Evolutionary conservation across 2,113 vertebrate species (phyloP).

Genomic region (Hemiscyllium ocellatum): DNA sequence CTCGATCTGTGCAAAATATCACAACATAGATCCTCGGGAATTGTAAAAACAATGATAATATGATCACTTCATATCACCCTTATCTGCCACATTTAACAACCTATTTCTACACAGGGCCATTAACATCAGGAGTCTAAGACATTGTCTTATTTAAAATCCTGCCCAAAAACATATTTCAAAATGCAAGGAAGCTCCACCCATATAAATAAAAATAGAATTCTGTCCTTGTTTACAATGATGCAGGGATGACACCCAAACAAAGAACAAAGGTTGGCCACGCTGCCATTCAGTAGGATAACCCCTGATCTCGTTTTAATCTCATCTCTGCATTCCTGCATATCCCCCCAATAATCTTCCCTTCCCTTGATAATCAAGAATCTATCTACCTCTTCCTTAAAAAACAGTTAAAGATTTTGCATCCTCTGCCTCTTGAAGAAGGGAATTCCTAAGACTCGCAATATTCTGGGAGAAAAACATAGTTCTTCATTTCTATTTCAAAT

Average conservation of each 20-base stretch:
- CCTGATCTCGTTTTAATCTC: too few relatives aligned
- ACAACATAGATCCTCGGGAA: conserved; percentile 39
- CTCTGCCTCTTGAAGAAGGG: too few relatives aligned
- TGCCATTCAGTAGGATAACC: too few relatives aligned
- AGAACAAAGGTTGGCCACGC: not conserved
- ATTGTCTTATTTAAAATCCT: not conserved
- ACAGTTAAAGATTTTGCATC: too few relatives aligned
- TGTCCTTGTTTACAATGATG: not conserved
- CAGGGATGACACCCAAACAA: too few relatives aligned
- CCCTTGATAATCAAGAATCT: too few relatives aligned
- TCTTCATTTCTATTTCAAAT: too few relatives aligned
- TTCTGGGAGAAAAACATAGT: too few relatives aligned
- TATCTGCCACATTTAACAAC: not conserved
- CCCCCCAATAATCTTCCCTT: too few relatives aligned
- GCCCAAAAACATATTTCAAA: not conserved
- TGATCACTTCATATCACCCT: not conserved
- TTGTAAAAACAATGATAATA: not conserved
- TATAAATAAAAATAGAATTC: not conserved
- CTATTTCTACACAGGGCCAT: not conserved
- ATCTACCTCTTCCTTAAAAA: too few relatives aligned
- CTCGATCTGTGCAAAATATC: conserved; percentile 45
- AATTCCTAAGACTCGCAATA: too few relatives aligned
- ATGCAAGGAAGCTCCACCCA: not conserved
- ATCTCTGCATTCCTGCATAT: too few relatives aligned
- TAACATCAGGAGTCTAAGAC: not conserved